Evolutionary conservation across 2,888 invertebrate genomes (phyloP).

Genomic region (Venusia cambrica): DNA sequence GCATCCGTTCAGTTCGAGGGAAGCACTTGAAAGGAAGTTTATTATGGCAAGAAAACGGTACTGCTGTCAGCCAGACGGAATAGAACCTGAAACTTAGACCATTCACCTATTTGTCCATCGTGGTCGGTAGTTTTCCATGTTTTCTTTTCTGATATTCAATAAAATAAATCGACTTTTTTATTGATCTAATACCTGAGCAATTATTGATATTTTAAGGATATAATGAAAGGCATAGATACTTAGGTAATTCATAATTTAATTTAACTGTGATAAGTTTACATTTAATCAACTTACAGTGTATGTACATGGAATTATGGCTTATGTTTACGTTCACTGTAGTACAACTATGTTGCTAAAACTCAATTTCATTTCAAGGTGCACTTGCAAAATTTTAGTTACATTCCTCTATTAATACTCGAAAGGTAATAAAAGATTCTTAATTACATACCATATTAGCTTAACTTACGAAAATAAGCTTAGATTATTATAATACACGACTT

Average conservation of each 20-base stretch:
- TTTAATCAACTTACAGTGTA: constrained; percentile 58
- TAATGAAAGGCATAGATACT: constrained; percentile 48
- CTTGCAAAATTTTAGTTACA: constrained; percentile 27
- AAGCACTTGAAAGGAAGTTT: constrained; percentile 42
- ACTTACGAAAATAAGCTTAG: constrained; percentile 48
- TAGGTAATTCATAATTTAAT: constrained; percentile 71
- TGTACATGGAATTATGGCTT: constrained; percentile 64
- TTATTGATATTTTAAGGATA: constrained; percentile 1
- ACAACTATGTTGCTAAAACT: constrained; percentile 57
- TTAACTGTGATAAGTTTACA: constrained; percentile 70
- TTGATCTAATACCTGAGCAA: constrained; percentile 1
- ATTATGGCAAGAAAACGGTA: constrained; percentile 43
- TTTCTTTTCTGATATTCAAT: neutral
- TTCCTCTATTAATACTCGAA: constrained; percentile 62
- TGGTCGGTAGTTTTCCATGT: neutral
- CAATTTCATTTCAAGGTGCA: constrained; percentile 33
- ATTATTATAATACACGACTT: constrained; percentile 75
- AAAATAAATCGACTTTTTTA: constrained; percentile 5
- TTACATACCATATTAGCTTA: constrained; percentile 56
- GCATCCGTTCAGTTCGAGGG: constrained; percentile 52
- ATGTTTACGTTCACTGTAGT: constrained; percentile 58
- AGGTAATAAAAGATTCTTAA: constrained; percentile 71
- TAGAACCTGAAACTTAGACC: constrained; percentile 31
- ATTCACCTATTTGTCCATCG: no score
- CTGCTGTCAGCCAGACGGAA: constrained; percentile 48